Evolutionary conservation across 2,797 vertebrate species (phyloP).

Genomic region (Sciaenops ocellatus): DNA sequence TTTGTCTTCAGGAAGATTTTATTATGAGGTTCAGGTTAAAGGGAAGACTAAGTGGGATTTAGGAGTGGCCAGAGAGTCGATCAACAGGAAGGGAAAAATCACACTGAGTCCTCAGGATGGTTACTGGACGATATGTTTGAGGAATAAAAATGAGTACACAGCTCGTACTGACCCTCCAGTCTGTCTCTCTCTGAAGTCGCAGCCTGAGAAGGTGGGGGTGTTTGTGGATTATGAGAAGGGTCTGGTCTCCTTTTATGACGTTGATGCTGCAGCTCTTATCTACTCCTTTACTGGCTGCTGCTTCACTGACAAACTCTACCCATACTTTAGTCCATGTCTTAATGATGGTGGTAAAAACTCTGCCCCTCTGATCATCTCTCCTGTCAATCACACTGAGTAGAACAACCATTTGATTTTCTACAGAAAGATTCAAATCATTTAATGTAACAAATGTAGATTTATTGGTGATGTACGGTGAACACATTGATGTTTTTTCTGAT

Average conservation of each 20-base stretch:
- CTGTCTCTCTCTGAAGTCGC: background rate
- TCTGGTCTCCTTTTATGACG: constrained; percentile 4
- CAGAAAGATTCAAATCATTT: background rate
- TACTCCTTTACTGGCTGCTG: background rate
- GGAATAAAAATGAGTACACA: background rate
- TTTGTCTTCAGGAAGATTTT: background rate
- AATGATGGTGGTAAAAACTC: background rate
- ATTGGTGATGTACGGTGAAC: background rate
- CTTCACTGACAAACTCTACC: constrained; percentile 2
- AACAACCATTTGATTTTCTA: background rate
- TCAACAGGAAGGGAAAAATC: background rate
- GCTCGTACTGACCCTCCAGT: accelerated
- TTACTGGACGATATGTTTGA: background rate
- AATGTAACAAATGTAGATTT: background rate
- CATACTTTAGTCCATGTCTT: background rate
- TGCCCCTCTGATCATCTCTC: background rate
- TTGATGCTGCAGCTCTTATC: constrained; percentile 6
- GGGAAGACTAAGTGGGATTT: background rate
- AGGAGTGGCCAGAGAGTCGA: constrained; percentile 1
- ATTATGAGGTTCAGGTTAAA: constrained; percentile 1
- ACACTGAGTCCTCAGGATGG: background rate
- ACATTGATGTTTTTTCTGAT: no score
- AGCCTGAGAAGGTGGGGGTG: constrained; percentile 3
- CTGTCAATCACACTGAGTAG: background rate
- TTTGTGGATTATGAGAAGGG: constrained; percentile 7